Evolutionary conservation across 2,888 invertebrate species (phyloP).

Genomic region (Entomobrya proxima): DNA sequence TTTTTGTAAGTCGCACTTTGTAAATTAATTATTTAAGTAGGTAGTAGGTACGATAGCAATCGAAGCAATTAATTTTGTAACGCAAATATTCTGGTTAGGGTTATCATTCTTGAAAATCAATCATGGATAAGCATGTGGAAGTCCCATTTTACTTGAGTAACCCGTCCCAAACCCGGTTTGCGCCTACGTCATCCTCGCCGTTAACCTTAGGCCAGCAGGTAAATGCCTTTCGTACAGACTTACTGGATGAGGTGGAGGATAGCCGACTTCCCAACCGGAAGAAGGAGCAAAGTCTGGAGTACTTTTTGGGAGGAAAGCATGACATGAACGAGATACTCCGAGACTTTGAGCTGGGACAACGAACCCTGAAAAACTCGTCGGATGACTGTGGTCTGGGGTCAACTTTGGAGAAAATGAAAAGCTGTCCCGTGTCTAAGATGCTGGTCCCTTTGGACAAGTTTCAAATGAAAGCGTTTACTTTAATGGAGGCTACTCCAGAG

Average conservation of each 20-base stretch:
- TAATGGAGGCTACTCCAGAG: background rate
- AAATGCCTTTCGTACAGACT: background rate
- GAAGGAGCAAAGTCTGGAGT: background rate
- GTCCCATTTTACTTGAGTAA: background rate
- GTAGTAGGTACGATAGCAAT: no score
- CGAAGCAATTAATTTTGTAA: no score
- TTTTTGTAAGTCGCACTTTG: no score
- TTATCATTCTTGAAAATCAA: background rate
- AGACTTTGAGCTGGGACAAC: slow-evolving; percentile 18
- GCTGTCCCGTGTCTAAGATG: background rate
- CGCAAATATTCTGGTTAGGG: background rate
- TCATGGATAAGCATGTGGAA: background rate
- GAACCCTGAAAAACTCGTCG: background rate
- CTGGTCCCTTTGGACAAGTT: background rate
- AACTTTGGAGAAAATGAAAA: background rate
- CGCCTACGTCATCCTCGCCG: background rate
- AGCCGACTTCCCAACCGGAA: background rate
- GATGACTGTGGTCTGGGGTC: slow-evolving; percentile 7
- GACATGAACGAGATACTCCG: slow-evolving; percentile 39
- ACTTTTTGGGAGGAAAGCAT: slow-evolving; percentile 41
- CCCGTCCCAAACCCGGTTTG: background rate
- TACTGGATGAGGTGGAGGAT: background rate
- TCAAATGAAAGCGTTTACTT: slow-evolving; percentile 6
- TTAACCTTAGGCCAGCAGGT: background rate
- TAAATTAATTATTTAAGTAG: no score